Evolutionary conservation across 1,140 invertebrate species (phyloP).

Genomic region (Lutraria rhynchaena): DNA sequence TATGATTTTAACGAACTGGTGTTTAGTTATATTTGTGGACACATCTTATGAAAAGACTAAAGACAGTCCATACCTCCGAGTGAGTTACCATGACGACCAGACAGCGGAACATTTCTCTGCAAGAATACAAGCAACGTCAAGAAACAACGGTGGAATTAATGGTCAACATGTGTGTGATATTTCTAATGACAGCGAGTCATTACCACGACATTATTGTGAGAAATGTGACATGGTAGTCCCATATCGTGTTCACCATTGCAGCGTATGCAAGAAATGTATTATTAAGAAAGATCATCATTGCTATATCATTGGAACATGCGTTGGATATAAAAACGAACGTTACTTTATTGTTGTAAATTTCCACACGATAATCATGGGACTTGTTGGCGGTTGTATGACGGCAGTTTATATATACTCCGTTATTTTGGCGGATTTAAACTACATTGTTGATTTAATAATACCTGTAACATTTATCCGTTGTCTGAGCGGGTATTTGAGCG

Average conservation of each 20-base stretch:
- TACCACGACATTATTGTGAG: slow-evolving; percentile 63
- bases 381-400: slow-evolving; percentile 56
- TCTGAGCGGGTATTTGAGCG: slow-evolving; percentile 22
- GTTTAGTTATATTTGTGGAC: too few species aligned
- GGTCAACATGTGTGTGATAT: too few species aligned
- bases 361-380: slow-evolving; percentile 82
- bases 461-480: slow-evolving; percentile 54
- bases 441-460: slow-evolving; percentile 58
- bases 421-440: slow-evolving; percentile 5
- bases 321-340: slow-evolving; percentile 94
- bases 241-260: slow-evolving; percentile 73
- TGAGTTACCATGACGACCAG: too few species aligned
- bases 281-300: slow-evolving; percentile 94
- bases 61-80: too few species aligned
- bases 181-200: slow-evolving; percentile 27
- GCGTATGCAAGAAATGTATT: slow-evolving; percentile 70
- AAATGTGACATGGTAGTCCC: slow-evolving; percentile 65
- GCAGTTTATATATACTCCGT: slow-evolving; percentile 46
- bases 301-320: slow-evolving; percentile 93
- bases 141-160: too few species aligned
- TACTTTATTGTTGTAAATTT: slow-evolving; percentile 93
- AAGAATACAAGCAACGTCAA: too few species aligned
- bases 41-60: too few species aligned
- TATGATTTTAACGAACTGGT: too few species aligned
- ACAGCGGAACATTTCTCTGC: too few species aligned